Base-by-base conservation (phyloP, 2,113 vertebrate genomes). In the Rhabdomys dilectus region DNA sequence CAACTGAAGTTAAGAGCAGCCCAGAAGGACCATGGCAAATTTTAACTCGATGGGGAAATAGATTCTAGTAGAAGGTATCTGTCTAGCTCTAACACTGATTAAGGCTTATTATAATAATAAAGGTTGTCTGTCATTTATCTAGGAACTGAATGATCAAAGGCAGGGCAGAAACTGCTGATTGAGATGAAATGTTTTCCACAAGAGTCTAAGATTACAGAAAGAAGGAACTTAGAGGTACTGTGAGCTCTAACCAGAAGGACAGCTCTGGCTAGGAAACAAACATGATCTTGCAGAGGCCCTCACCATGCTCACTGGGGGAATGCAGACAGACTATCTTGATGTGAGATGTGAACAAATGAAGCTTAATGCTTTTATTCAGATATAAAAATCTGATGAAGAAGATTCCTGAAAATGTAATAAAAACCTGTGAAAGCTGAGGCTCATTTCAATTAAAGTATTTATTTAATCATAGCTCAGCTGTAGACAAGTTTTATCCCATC, bases 241-340 rank as follows among this genome's bases (percentile, higher is more conserved):
- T 1, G 60, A 26, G 0, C 11, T 92, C 78, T 72, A 26, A 48
- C n/a, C 1, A 42, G 22, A 24, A 17, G 5, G 9, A 24, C 0
- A 66, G 7, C 4, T 45, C 0, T 5, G 26, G 3, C 3, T 0
- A 36, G 53, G 2, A 81, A 58, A 58, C 6, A 26, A 60, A 4
- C 12, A 16, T 39, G 22, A 4, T 8, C 22, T 82, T 60, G 12
- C 36, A 7, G 21, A 60, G 36, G 0, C 21, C 1, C 0, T 26
- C 80, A 58, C 21, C 39, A 58, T n/a, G 21, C 13, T 5, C 70
- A 72, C 36, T 9, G 13, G 12, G 24, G 19, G 51, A 51, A 7
- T 5, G 45, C 21, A 42, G 56, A 51, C 22, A 58, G 22, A 24
- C 7, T 36, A 24, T 22, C 3, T 2, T 36, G 5, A 22, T 39